Evolutionary conservation across 2,113 vertebrate species (phyloP).

Genomic region (Platichthys stellatus): DNA sequence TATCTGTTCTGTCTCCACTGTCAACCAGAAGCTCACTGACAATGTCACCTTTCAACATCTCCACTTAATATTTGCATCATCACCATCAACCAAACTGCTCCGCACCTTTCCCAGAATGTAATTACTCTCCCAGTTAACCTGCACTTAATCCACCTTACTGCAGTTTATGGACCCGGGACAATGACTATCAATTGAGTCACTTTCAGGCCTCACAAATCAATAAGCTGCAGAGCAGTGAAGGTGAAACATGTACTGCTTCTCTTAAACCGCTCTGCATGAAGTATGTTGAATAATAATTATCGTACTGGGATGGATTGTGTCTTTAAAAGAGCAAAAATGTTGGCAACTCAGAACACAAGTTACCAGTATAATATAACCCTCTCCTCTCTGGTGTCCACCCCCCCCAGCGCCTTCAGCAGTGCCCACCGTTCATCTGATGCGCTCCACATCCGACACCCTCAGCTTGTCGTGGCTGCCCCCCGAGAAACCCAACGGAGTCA

Average conservation of each 20-base stretch:
- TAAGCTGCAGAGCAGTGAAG: constrained; percentile 54
- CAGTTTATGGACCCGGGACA: constrained; percentile 69
- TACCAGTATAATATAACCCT: constrained; percentile 4
- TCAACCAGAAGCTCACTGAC: constrained; percentile 52
- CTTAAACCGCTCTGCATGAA: constrained; percentile 35
- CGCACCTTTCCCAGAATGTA: constrained; percentile 55
- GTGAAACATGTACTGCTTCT: constrained; percentile 55
- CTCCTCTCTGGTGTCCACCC: constrained; percentile 40
- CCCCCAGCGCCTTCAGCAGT: constrained; percentile 92
- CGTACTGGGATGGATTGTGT: constrained; percentile 25
- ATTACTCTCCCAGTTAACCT: constrained; percentile 66
- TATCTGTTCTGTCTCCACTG: constrained; percentile 18
- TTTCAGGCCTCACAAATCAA: constrained; percentile 70
- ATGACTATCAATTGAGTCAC: constrained; percentile 63
- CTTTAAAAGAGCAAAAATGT: constrained; percentile 18
- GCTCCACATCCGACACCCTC: constrained; percentile 92
- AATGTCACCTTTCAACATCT: constrained; percentile 70
- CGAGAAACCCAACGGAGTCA: constrained; percentile 95
- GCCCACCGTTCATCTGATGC: constrained; percentile 93
- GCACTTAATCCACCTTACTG: constrained; percentile 67
- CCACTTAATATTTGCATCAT: constrained; percentile 60
- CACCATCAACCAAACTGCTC: constrained; percentile 63
- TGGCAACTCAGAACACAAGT: neutral
- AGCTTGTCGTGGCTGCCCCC: constrained; percentile 96
- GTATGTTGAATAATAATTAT: constrained; percentile 45